These are phyloP conservation scores for Ditylenchus dipsaci DNA, from an alignment of 1,140 invertebrate genomes.

Conservation along the genomic window DNA sequence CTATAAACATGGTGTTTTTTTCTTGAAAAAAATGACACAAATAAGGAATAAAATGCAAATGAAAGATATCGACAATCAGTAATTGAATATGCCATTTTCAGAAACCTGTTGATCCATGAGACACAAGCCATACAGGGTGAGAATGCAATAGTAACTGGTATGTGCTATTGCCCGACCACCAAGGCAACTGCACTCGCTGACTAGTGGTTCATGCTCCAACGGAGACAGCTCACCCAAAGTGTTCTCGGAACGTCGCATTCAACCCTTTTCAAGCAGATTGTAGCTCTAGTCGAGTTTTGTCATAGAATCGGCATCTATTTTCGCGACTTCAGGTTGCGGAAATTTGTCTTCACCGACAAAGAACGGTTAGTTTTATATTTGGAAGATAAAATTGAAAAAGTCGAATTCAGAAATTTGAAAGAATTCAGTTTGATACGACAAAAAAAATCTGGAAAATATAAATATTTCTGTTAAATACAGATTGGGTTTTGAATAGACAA, in stretches of 20 bases:
- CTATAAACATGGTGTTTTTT: not conserved
- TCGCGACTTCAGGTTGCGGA: conserved; percentile 87
- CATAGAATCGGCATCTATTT: conserved; percentile 86
- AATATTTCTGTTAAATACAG: too few relatives aligned
- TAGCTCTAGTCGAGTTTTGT: conserved; percentile 79
- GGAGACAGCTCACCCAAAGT: not conserved
- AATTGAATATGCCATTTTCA: not conserved
- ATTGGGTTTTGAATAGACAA: too few relatives aligned
- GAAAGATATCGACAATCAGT: not conserved
- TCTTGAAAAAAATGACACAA: not conserved
- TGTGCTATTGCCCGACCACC: conserved; percentile 32
- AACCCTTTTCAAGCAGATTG: conserved; percentile 69
- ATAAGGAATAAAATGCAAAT: not conserved
- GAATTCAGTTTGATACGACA: too few relatives aligned
- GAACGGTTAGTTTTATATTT: conserved; percentile 69
- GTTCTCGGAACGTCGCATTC: conserved; percentile 23
- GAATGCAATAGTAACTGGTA: conserved; percentile 7
- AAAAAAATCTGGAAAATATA: too few relatives aligned
- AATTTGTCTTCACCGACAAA: conserved; percentile 88
- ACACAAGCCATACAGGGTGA: conserved; percentile 19
- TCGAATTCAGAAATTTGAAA: too few relatives aligned
- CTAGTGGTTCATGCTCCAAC: not conserved
- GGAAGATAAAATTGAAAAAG: too few relatives aligned
- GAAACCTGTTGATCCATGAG: conserved; percentile 29
- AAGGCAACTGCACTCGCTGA: conserved; percentile 39